Percentiles rank a stretch among this genome's conserved stretches.
Conservation (phyloP, 2,888 invertebrate genomes). For the Campopleginae sp. region DNA sequence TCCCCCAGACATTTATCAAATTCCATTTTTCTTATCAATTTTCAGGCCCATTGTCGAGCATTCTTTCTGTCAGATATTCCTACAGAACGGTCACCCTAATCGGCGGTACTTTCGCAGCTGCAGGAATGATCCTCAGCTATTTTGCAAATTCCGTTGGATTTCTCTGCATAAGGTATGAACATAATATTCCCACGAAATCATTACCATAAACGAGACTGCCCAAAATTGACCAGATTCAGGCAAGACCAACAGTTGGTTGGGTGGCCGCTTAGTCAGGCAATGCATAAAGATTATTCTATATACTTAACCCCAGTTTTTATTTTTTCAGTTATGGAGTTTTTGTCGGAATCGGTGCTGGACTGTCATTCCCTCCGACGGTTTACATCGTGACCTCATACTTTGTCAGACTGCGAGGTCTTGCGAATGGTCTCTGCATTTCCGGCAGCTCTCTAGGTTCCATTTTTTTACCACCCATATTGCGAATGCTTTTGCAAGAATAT, state of each 20-base stretch:
- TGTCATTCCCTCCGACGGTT: slow-evolving; percentile 95
- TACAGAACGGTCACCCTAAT: slow-evolving; percentile 93
- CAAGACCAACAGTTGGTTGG: too few relatives aligned
- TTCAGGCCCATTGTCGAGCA: slow-evolving; percentile 93
- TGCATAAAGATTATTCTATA: too few relatives aligned
- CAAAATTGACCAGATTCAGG: too few relatives aligned
- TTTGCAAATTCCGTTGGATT: slow-evolving; percentile 92
- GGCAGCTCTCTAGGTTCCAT: slow-evolving; percentile 95
- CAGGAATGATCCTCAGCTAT: slow-evolving; percentile 93
- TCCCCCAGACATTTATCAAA: not conserved
- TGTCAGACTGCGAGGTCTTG: slow-evolving; percentile 90
- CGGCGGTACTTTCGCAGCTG: slow-evolving; percentile 92
- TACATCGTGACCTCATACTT: slow-evolving; percentile 96
- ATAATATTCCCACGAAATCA: slow-evolving; percentile 63
- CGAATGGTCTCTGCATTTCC: slow-evolving; percentile 95
- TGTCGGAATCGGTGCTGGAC: slow-evolving; percentile 93
- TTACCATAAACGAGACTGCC: not conserved
- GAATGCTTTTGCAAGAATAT: slow-evolving; percentile 89
- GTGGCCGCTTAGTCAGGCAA: too few relatives aligned
- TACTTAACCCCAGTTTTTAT: not conserved
- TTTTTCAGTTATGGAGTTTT: slow-evolving; percentile 90
- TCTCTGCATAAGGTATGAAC: slow-evolving; percentile 90
- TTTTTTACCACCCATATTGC: slow-evolving; percentile 91
- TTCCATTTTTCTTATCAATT: slow-evolving; percentile 65
- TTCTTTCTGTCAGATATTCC: slow-evolving; percentile 93